phyloP scores from a whole-genome alignment of 2,113 vertebrate species.

The Agapornis roseicollis region DNA sequence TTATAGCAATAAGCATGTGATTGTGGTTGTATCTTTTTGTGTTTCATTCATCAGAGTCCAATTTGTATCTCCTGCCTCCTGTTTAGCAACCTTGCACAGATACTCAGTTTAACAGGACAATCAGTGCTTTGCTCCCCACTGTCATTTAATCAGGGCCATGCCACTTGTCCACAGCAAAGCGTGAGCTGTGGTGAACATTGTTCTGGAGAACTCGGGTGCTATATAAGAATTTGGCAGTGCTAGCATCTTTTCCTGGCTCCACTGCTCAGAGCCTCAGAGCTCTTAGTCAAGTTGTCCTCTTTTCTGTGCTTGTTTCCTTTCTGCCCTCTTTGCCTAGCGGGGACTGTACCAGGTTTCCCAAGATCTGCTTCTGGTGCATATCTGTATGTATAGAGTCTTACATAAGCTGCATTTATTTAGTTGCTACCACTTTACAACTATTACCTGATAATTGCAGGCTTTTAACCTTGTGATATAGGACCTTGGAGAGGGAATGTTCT shows the following conservation, averaged over 20 bases:
- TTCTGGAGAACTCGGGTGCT: neutral
- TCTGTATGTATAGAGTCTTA: neutral
- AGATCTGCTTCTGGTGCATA: neutral
- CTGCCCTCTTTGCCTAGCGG: neutral
- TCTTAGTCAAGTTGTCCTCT: neutral
- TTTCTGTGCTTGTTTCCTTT: neutral
- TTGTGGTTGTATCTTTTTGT: conserved; percentile 47
- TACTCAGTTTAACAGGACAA: neutral
- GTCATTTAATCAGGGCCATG: neutral
- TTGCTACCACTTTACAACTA: neutral
- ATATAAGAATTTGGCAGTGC: neutral
- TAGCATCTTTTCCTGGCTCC: neutral
- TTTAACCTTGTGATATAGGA: neutral
- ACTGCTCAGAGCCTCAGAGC: neutral
- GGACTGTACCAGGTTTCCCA: neutral
- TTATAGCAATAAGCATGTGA: conserved; percentile 14
- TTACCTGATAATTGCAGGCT: neutral
- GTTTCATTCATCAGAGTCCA: neutral
- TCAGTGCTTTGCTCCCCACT: neutral
- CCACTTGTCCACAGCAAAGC: neutral
- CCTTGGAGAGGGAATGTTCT: conserved; percentile 31
- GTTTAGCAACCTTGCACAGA: neutral
- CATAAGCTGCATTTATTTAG: neutral
- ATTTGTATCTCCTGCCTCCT: conserved; percentile 12
- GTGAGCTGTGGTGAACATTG: neutral